Base-by-base conservation (phyloP, 2,888 invertebrate species). In the Keiferia lycopersicella region DNA sequence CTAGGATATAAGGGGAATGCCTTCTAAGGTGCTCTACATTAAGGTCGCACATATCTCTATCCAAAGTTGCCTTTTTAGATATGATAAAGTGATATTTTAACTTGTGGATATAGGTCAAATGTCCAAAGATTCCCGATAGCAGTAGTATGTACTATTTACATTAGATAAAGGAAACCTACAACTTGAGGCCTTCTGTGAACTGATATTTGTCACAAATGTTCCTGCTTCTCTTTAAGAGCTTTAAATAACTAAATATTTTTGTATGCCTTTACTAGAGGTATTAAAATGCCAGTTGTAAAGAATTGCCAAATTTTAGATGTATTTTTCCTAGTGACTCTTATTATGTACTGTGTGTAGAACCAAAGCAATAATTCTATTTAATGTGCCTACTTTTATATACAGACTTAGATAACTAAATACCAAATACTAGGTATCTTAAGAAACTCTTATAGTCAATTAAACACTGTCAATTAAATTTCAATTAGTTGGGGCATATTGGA, bases 21-120 rank as follows among this genome's bases (percentile, higher is more conserved):
- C 84, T 87, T 83, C 75, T 76, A 80, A 87, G 92, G 92, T 92
- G 92, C 92, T 91, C 76, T 91, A 88, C 77, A 81, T 79, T 87
- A 85, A 83, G 80, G 80, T 87, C 79, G 84, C 83, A 86, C 88
- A 91, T 91, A 90, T 91, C 91, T 88, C 79, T 80, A 87, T 82
- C 84, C 85, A 86, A 88, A 84, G 91, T 90, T 92, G 92, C 92
- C 92, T 92, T 92, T 76, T 84, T 88, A 89, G 87, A 88, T 88
- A 88, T 86, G 86, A 87, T 88, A 85, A 82, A 86, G 86, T 88
- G 83, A 87, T 87, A 84, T 86, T 82, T 82, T 79, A 79, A 79
- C 78, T 77, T 79, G 76, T 82, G 82, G 77, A 86, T 84, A 82
- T 88, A 82, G 84, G 85, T 86, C 84, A 83, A 81, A 83, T 80